Evolutionary conservation across 2,113 vertebrate genomes (phyloP), one percentile per base, ranked within the genome.

Genomic region (Ceyx cyanopectus): DNA sequence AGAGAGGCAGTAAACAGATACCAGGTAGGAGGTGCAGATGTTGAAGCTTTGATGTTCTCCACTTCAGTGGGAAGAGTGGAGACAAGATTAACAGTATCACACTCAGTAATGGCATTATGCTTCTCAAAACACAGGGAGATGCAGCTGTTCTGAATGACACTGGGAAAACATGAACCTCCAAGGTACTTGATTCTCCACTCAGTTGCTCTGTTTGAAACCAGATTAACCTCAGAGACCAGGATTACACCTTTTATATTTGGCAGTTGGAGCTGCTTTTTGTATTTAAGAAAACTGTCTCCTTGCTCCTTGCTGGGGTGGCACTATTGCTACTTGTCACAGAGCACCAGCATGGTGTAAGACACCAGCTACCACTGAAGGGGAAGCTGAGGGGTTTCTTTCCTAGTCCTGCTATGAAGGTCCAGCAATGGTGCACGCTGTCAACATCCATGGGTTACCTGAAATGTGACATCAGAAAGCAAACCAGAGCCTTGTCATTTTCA

Each of bases 41-140:
- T 75, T 72, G 75, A 89, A 66, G 65, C 86, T 85, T 81, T 94
- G 91, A 79, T 89, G 43, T 63, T 86, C 37, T 78, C 40, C 37
- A 18, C 34, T 58, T 85, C 72, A 53, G 63, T 6, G 4, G 74
- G 53, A 93, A 73, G 32, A 75, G 27, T 3, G 15, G 53, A 87
- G 74, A 67, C 0, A 4, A 96, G 72, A 91, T 92, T 50, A 81
- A 21, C 63, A 54, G 57, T 32, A 72, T 6, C 65, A 61, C 60
- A 50, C 50, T 66, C 62, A 18, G 54, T 66, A 65, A 90, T 34
- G 81, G 86, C 19, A 84, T 94, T 81, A 86, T 32, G 53, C 65
- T 60, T 34, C 56, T 85, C 79, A 67, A 73, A 91, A 80, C 92
- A 85, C 75, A 10, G 16, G 83, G 70, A 76, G 45, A 84, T 48